Base-by-base conservation (phyloP, 2,797 vertebrate genomes). In the Thaleichthys pacificus region DNA sequence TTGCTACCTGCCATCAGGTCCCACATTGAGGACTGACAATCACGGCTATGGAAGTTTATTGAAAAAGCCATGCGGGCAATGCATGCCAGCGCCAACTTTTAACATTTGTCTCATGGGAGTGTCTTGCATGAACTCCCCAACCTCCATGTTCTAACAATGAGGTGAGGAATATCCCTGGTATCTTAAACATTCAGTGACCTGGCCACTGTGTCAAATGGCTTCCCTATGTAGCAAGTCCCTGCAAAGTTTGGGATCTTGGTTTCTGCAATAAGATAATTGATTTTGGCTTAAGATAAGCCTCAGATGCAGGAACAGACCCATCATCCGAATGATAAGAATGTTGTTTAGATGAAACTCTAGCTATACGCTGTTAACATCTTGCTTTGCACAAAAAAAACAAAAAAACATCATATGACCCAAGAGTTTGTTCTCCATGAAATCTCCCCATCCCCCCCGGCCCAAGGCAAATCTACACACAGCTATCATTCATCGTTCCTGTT, bases 161-260 rank as follows among this genome's bases (percentile, higher is more conserved):
- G 26, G 47, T 70, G 54, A 80, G 54, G 24, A 81, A 71, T 68
- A 69, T 69, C 0, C n/a, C 28, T 17, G 60, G 35, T 5, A 66
- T 3, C 65, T 70, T 71, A 3, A 22, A 71, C 61, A 42, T 21
- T 77, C 22, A 81, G 14, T 72, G 30, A 73, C n/a, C 38, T 0
- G 1, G 24, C 0, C 30, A 74, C n/a, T 35, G 4, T 8, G 38
- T 15, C 9, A 32, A 30, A 11, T 19, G 54, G 51, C 26, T 51
- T 51, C 49, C 24, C 58, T 7, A 61, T 66, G 56, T 51, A 61
- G 30, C 35, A 51, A 61, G n/a, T 1, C 17, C 19, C 8, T 28
- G 51, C 15, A 3, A 56, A 21, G 26, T 32, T 32, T 8, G n/a
- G 4, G 2, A 42, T 56, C 51, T 47, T 0, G 42, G 3, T 47